A percentile compares a stretch with the other conserved stretches of the same genome.
Conservation (phyloP, 2,888 invertebrate species). For the Xanthia icteritia region DNA sequence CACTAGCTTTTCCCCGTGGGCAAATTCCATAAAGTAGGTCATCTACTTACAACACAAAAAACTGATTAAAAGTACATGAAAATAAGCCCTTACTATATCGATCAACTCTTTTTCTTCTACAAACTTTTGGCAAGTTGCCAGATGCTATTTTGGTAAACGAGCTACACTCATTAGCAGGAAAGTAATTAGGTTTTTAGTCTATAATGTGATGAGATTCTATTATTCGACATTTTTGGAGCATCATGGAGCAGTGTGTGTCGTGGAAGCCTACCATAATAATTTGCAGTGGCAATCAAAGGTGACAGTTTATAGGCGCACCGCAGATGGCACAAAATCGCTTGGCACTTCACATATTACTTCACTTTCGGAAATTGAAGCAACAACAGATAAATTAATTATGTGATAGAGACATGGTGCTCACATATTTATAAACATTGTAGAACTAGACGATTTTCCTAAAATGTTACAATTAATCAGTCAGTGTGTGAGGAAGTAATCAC, state of each 20-base stretch:
- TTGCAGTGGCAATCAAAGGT: background rate
- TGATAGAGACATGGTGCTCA: too few species aligned
- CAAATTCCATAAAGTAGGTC: too few species aligned
- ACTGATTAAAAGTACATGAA: too few species aligned
- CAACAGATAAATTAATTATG: too few species aligned
- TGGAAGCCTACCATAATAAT: background rate
- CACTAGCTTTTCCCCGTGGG: too few species aligned
- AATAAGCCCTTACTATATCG: too few species aligned
- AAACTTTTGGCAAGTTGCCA: constrained; percentile 12
- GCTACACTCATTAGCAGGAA: constrained; percentile 24
- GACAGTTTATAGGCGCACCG: background rate
- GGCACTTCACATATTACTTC: background rate
- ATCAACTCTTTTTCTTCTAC: background rate
- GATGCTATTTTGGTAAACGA: constrained; percentile 13
- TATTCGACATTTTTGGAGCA: background rate
- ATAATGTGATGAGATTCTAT: background rate
- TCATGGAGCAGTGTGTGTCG: background rate
- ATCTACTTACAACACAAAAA: too few species aligned
- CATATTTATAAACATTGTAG: too few species aligned
- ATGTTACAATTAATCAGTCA: too few species aligned
- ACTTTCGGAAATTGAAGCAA: too few species aligned
- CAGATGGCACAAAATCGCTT: background rate
- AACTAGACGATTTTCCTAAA: too few species aligned
- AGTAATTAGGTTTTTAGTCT: constrained; percentile 22
- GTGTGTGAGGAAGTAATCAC: too few species aligned